These are phyloP conservation scores for Muschampia plurimacula DNA, from an alignment of 2,888 invertebrate genomes.

Conservation along the genomic window DNA sequence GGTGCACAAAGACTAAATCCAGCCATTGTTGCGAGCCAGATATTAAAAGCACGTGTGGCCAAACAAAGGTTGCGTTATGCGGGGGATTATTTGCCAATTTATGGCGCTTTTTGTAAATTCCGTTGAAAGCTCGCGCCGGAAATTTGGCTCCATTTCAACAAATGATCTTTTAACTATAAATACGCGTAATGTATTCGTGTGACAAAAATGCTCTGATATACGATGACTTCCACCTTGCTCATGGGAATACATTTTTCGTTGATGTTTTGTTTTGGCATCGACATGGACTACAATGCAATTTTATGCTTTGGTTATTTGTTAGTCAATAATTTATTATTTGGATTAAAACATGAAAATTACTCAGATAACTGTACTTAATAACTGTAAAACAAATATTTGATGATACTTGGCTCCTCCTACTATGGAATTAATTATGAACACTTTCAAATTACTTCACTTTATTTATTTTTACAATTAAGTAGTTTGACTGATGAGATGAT, in stretches of 20 bases:
- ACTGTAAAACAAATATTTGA: too few species aligned
- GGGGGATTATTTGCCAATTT: slow-evolving; percentile 86
- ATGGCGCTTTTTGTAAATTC: slow-evolving; percentile 84
- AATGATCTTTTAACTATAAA: slow-evolving; percentile 83
- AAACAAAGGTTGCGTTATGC: slow-evolving; percentile 86
- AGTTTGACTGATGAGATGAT: too few species aligned
- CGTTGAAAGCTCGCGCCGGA: slow-evolving; percentile 81
- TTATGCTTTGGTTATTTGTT: not conserved
- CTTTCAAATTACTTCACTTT: too few species aligned
- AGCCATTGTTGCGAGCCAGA: slow-evolving; percentile 75
- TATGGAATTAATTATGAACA: too few species aligned
- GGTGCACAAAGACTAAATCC: slow-evolving; percentile 79
- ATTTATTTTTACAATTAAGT: too few species aligned
- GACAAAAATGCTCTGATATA: slow-evolving; percentile 63
- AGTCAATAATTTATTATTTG: too few species aligned
- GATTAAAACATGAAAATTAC: too few species aligned
- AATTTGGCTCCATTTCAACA: slow-evolving; percentile 85
- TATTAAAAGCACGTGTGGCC: slow-evolving; percentile 86
- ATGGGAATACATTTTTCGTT: slow-evolving; percentile 53
- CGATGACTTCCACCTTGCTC: slow-evolving; percentile 62
- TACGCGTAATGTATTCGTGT: slow-evolving; percentile 68
- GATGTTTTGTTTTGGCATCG: slow-evolving; percentile 27
- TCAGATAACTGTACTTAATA: too few species aligned
- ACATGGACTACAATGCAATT: not conserved
- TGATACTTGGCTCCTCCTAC: too few species aligned